Percentiles rank a stretch among this genome's conserved stretches.
Evolutionary conservation across 1,140 invertebrate species (phyloP).

Genomic region (Stegodyphus dumicola): DNA sequence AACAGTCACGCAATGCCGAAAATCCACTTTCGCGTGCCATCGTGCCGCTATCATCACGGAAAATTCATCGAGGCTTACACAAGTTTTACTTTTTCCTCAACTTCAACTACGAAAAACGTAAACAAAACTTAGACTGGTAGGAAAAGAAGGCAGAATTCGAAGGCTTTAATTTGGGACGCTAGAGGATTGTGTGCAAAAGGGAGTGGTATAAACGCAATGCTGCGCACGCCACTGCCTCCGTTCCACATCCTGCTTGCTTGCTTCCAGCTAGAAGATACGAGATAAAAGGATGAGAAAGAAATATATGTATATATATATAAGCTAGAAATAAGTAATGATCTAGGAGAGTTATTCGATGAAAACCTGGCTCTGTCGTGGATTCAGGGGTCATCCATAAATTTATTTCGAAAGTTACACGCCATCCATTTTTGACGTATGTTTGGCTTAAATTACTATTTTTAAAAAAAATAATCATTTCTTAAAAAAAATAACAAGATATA

Average conservation of each 20-base stretch:
- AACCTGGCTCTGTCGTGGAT: neutral
- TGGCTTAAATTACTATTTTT: too few species aligned
- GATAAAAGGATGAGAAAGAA: slow-evolving; percentile 2
- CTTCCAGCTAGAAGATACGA: neutral
- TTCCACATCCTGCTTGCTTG: slow-evolving; percentile 7
- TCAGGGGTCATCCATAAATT: too few species aligned
- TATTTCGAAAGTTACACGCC: too few species aligned
- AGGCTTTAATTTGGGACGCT: slow-evolving; percentile 23
- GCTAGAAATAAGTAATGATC: slow-evolving; percentile 42
- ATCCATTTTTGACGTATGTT: too few species aligned
- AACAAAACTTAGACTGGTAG: slow-evolving; percentile 1
- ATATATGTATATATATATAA: slow-evolving; percentile 12
- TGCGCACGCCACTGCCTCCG: slow-evolving; percentile 17
- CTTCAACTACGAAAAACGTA: neutral
- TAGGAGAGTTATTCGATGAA: slow-evolving; percentile 39
- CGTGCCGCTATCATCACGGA: neutral
- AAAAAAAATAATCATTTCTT: too few species aligned
- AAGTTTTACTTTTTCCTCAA: neutral
- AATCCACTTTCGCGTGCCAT: slow-evolving; percentile 25
- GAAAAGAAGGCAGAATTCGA: slow-evolving; percentile 8
- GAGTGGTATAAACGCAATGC: neutral
- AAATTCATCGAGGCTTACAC: neutral
- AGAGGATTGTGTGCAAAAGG: neutral
- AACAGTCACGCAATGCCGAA: slow-evolving; percentile 11
- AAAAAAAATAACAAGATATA: too few species aligned